Evolutionary conservation across 1,140 invertebrate genomes (phyloP).

Genomic region (Eurytemora carolleeae): DNA sequence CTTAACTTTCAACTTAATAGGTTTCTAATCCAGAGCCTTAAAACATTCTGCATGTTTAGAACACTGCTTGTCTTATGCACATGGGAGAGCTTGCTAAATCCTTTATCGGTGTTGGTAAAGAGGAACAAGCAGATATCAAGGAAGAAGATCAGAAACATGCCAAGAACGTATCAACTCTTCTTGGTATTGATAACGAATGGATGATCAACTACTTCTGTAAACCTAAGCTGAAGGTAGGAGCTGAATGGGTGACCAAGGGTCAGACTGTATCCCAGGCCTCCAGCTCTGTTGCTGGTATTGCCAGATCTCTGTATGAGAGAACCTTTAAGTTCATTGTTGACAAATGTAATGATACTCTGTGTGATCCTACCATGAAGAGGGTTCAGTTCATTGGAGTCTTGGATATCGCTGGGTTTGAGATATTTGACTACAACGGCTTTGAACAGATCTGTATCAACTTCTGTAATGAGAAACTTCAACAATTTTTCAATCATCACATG

Average conservation of each 20-base stretch:
- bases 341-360: constrained; percentile 38
- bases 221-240: constrained; percentile 37
- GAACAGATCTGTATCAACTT: constrained; percentile 99
- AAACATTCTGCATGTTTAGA: constrained; percentile 20
- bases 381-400: constrained; percentile 39
- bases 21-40: no score
- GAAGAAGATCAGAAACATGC: constrained; percentile 40
- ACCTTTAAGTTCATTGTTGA: constrained; percentile 33
- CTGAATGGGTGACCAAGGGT: constrained; percentile 39
- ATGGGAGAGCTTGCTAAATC: constrained; percentile 41
- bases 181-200: constrained; percentile 37
- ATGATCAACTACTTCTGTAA: constrained; percentile 36
- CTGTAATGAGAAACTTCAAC: constrained; percentile 98
- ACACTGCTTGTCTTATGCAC: constrained; percentile 37
- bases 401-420: constrained; percentile 73
- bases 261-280: constrained; percentile 33
- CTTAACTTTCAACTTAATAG: no score
- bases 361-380: constrained; percentile 31
- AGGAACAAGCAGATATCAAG: constrained; percentile 38
- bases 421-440: constrained; percentile 84
- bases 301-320: constrained; percentile 38
- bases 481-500: constrained; percentile 99
- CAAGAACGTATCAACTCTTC: constrained; percentile 34
- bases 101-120: constrained; percentile 37
- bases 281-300: constrained; percentile 34